Evolutionary conservation across 2,797 vertebrate genomes (phyloP).

Genomic region (Alosa sapidissima): DNA sequence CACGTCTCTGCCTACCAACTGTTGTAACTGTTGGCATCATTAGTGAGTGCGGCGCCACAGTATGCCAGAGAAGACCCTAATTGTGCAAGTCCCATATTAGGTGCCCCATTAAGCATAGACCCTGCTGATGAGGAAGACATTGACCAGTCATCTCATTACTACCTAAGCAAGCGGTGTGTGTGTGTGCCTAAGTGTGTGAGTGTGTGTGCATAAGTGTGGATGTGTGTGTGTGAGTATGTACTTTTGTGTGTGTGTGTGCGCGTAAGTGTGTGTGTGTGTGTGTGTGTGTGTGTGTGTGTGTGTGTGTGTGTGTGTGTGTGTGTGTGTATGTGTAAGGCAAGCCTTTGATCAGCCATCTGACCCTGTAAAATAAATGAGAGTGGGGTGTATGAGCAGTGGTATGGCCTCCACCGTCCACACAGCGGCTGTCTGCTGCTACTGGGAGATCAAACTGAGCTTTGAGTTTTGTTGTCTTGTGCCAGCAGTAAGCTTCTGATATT

Average conservation of each 20-base stretch:
- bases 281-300: not conserved
- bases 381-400: not conserved
- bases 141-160: conserved; percentile 24
- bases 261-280: not conserved
- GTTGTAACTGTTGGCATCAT: not conserved
- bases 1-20: not conserved
- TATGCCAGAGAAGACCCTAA: not conserved
- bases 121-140: conserved; percentile 23
- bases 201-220: not conserved
- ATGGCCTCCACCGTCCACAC: not conserved
- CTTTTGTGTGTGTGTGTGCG: not conserved
- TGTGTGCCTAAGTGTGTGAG: not conserved
- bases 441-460: conserved; percentile 20
- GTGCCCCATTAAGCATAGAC: conserved; percentile 21
- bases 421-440: not conserved
- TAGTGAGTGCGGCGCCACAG: not conserved
- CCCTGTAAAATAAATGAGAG: conserved; percentile 12
- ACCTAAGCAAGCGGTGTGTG: not conserved
- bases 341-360: not conserved
- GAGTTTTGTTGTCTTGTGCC: not conserved
- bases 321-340: not conserved
- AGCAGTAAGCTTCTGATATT: conserved; percentile 23
- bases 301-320: not conserved
- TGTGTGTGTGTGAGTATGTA: not conserved
- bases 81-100: conserved; percentile 14